Evolutionary conservation across 2,113 vertebrate genomes (phyloP).

Genomic region (Mola mola): DNA sequence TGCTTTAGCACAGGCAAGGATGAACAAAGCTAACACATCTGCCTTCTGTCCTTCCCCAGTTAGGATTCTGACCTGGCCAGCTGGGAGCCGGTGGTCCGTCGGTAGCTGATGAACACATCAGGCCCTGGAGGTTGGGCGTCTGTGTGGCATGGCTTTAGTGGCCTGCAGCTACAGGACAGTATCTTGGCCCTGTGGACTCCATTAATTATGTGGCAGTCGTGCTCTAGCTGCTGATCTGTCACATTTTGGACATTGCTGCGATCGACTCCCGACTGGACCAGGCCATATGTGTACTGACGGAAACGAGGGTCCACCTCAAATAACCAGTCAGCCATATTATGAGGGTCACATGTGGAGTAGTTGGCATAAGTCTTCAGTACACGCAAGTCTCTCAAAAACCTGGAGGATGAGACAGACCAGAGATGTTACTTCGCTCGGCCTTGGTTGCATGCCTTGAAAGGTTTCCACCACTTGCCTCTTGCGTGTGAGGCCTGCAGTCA

Average conservation of each 20-base stretch:
- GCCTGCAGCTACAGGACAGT: conserved; percentile 79
- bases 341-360: conserved; percentile 94
- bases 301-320: conserved; percentile 89
- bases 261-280: conserved; percentile 91
- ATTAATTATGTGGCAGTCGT: conserved; percentile 86
- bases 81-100: conserved; percentile 92
- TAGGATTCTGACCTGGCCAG: conserved; percentile 95
- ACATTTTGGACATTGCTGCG: conserved; percentile 85
- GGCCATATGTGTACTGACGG: conserved; percentile 94
- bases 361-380: conserved; percentile 95
- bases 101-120: conserved; percentile 98
- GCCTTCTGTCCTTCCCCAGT: not conserved
- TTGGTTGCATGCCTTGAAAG: not conserved
- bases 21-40: not conserved
- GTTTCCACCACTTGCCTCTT: conserved; percentile 83
- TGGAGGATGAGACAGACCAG: conserved; percentile 55
- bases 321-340: conserved; percentile 96
- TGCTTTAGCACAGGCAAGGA: not conserved
- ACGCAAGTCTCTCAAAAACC: conserved; percentile 91
- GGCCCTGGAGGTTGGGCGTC: conserved; percentile 83
- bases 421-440: not conserved
- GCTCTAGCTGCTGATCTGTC: conserved; percentile 91
- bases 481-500: conserved; percentile 88
- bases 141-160: conserved; percentile 76
- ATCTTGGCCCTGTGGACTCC: conserved; percentile 93